A percentile compares a stretch with the other conserved stretches of the same genome.
Conservation (phyloP, 2,888 invertebrate genomes). For the Mechanitis mazaeus region DNA sequence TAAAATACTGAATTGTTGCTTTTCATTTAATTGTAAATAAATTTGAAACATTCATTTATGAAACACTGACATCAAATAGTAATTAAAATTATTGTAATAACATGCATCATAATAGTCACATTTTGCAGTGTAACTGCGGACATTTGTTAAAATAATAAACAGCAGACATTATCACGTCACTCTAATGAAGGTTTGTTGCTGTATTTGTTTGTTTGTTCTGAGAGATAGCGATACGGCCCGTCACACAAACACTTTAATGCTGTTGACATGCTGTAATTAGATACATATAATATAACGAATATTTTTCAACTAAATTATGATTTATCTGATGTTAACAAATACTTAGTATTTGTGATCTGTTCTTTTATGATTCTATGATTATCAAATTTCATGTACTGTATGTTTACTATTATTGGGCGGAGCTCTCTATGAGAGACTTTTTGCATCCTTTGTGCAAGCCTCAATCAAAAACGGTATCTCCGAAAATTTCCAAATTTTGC, state of each 20-base stretch:
- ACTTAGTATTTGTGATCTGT: no score
- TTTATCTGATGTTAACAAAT: not conserved
- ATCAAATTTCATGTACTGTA: no score
- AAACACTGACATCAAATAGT: no score
- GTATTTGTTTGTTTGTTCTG: slow-evolving; percentile 25
- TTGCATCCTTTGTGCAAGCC: no score
- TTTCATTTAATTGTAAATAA: no score
- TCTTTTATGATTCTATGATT: no score
- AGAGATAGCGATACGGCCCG: slow-evolving; percentile 27
- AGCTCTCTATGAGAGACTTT: no score
- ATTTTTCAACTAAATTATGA: slow-evolving; percentile 5
- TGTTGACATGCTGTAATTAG: slow-evolving; percentile 15
- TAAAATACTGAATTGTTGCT: no score
- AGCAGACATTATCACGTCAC: slow-evolving; percentile 18
- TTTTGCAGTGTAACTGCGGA: slow-evolving; percentile 1
- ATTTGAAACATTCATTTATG: not conserved
- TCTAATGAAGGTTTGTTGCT: slow-evolving; percentile 22
- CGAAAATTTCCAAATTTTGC: no score
- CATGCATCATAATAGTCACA: not conserved
- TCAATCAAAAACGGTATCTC: no score
- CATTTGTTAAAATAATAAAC: slow-evolving; percentile 3
- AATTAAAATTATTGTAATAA: not conserved
- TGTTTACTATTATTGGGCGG: no score
- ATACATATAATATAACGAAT: not conserved
- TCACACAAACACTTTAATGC: slow-evolving; percentile 28